Evolutionary conservation across 2,888 invertebrate genomes (phyloP).

Genomic region (Camptogramma bilineatum): DNA sequence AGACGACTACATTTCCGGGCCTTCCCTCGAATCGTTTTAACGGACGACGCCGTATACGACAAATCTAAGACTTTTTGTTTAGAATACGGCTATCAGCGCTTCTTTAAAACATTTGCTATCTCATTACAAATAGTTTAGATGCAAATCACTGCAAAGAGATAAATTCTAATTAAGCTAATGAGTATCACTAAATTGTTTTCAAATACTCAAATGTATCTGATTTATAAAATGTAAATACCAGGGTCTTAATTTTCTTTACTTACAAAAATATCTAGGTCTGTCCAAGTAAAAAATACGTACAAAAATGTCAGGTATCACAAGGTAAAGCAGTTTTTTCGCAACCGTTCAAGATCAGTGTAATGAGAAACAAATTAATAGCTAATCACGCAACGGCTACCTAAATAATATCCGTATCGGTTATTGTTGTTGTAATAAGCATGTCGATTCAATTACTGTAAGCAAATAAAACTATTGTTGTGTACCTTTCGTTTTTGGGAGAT

Average conservation of each 20-base stretch:
- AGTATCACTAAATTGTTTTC: not conserved
- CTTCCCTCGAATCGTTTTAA: conserved; percentile 41
- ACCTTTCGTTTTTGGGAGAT: conserved; percentile 71
- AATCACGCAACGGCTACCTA: conserved; percentile 55
- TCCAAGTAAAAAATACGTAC: too few relatives aligned
- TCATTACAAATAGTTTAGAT: not conserved
- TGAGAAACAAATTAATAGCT: conserved; percentile 51
- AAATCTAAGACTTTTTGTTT: conserved; percentile 31
- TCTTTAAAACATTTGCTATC: conserved; percentile 4
- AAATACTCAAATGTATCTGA: not conserved
- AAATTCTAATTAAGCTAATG: not conserved
- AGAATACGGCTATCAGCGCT: conserved; percentile 2
- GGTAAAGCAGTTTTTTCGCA: conserved; percentile 24
- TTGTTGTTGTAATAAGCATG: conserved; percentile 68
- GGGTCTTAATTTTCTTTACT: not conserved
- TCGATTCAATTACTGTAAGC: conserved; percentile 73
- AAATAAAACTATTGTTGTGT: conserved; percentile 60
- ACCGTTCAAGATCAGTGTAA: conserved; percentile 18
- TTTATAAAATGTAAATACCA: not conserved
- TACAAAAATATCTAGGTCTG: too few relatives aligned
- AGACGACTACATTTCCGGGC: conserved; percentile 55
- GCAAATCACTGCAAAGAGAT: not conserved
- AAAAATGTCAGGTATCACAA: too few relatives aligned
- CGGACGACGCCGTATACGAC: conserved; percentile 37
- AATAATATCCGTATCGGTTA: conserved; percentile 58